Evolutionary conservation across 2,888 invertebrate species (phyloP).

Genomic region (Aspidapion aeneum): DNA sequence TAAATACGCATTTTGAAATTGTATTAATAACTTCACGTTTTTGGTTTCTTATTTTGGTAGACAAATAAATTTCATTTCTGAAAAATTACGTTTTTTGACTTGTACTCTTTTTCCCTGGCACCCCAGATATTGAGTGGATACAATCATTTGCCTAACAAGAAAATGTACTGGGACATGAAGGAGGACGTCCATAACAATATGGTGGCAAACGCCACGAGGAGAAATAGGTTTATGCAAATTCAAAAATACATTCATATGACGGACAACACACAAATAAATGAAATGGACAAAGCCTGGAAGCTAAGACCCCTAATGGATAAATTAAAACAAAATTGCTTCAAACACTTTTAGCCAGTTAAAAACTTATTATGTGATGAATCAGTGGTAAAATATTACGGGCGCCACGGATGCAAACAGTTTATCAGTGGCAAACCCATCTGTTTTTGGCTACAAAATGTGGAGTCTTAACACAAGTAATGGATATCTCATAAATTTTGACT

Average conservation of each 20-base stretch:
- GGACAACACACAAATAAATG: neutral
- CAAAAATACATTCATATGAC: too few relatives aligned
- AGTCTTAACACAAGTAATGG: conserved; percentile 31
- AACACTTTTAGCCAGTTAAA: conserved; percentile 19
- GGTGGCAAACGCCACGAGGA: neutral
- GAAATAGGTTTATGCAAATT: too few relatives aligned
- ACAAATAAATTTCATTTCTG: too few relatives aligned
- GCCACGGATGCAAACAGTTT: conserved; percentile 35
- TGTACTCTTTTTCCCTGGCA: too few relatives aligned
- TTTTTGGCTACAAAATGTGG: conserved; percentile 36
- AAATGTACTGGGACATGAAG: neutral
- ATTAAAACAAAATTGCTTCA: too few relatives aligned
- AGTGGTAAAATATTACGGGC: conserved; percentile 11
- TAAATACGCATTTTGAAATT: too few relatives aligned
- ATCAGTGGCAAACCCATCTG: conserved; percentile 37
- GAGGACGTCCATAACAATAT: neutral
- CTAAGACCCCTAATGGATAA: conserved; percentile 23
- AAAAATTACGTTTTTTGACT: too few relatives aligned
- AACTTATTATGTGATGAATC: conserved; percentile 17
- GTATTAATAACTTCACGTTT: too few relatives aligned
- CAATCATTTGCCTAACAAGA: neutral
- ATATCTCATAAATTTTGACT: conserved; percentile 38
- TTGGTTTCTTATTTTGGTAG: too few relatives aligned
- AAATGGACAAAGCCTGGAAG: conserved; percentile 16
- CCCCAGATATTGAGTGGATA: neutral